Evolutionary conservation across 2,888 invertebrate species (phyloP).

Genomic region (Mamestra brassicae): DNA sequence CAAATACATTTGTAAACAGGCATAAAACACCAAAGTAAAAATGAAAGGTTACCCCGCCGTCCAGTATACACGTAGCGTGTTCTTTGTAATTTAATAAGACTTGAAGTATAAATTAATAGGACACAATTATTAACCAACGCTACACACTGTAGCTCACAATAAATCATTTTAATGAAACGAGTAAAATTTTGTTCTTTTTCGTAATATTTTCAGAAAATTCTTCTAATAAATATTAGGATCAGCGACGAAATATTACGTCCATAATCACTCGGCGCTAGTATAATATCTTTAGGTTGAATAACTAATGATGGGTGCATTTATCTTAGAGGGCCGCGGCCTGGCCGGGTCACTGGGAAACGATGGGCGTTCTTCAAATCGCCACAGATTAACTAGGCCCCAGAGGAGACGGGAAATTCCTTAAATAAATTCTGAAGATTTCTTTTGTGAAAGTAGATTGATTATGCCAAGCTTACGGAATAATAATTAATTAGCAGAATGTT

Average conservation of each 20-base stretch:
- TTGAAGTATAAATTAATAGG: slow-evolving; percentile 52
- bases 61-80: not conserved
- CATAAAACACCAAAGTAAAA: slow-evolving; percentile 9
- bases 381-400: slow-evolving; percentile 53
- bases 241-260: slow-evolving; percentile 67
- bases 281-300: slow-evolving; percentile 67
- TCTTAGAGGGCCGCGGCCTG: slow-evolving; percentile 59
- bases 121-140: slow-evolving; percentile 58
- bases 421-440: slow-evolving; percentile 53
- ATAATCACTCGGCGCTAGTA: slow-evolving; percentile 65
- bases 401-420: slow-evolving; percentile 49
- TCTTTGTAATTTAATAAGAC: slow-evolving; percentile 34
- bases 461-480: slow-evolving; percentile 25
- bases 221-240: slow-evolving; percentile 62
- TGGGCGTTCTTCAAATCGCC: slow-evolving; percentile 61
- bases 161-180: slow-evolving; percentile 58
- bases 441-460: slow-evolving; percentile 50
- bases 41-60: not conserved
- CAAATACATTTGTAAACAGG: not conserved
- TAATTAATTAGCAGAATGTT: slow-evolving; percentile 28
- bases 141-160: slow-evolving; percentile 41
- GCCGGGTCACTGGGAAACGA: slow-evolving; percentile 64
- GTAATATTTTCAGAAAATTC: slow-evolving; percentile 55
- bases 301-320: slow-evolving; percentile 68
- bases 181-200: slow-evolving; percentile 56